Conservation (phyloP, 2,888 invertebrate genomes). For the Plebejus argus region DNA sequence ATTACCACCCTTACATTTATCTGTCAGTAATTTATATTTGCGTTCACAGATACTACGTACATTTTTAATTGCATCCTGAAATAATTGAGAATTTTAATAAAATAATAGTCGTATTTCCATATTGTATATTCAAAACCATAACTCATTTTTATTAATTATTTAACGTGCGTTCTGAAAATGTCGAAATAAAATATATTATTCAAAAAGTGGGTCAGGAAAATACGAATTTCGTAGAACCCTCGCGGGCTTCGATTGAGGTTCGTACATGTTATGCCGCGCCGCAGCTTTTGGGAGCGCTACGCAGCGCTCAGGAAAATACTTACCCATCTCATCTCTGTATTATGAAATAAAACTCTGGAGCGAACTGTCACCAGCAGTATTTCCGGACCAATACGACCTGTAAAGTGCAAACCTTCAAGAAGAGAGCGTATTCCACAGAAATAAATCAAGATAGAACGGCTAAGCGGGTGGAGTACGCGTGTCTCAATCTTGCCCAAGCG, state of each 20-base stretch:
- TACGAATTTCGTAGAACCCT: not conserved
- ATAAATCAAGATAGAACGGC: no score
- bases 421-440: no score
- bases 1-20: no score
- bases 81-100: not conserved
- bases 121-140: not conserved
- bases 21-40: not conserved
- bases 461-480: no score
- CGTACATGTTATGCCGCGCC: not conserved
- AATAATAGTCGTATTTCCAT: not conserved
- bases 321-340: no score
- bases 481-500: no score
- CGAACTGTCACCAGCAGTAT: no score
- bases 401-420: no score
- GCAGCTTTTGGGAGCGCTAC: not conserved
- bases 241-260: not conserved
- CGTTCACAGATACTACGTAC: not conserved
- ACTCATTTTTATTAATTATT: constrained; percentile 17
- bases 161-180: not conserved
- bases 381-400: no score
- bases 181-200: constrained; percentile 17
- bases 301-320: no score
- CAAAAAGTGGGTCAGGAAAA: constrained; percentile 1
- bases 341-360: no score
- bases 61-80: not conserved